Base-by-base conservation (phyloP, 2,888 invertebrate genomes). In the Entomobrya multifasciata region DNA sequence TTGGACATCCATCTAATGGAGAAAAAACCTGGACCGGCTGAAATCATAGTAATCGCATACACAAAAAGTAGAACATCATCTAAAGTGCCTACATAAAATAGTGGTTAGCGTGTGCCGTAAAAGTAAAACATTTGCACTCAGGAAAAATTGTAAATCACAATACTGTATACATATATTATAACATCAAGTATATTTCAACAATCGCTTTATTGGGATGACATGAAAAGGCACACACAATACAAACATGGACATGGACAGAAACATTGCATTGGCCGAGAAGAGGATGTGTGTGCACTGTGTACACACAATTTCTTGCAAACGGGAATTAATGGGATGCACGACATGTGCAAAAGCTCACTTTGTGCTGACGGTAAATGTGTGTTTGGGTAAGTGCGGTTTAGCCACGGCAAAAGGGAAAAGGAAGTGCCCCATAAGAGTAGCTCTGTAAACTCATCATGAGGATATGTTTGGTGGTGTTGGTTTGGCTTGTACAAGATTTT, bases 281-380 rank as follows among this genome's bases (percentile, higher is more conserved):
- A 52, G 41, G 67, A 67, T 72, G 27, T 52, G n/a, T n/a, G 49
- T 72, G 72, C 72, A 72, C 72, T 52, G 13, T 44, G 47, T 74
- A 47, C 60, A 74, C n/a, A 82, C 49, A 49, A 27, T 72, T 72
- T 72, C 82, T 80, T 82, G 82, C 74, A 82, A 82, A 82, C 82
- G 57, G 25, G 82, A 60, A 82, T 82, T 82, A 82, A 82, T 82
- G 82, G 82, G 60, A 82, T 82, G 82, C 82, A 82, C 82, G 82
- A 74, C 82, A 82, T 82, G 82, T 82, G 72, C 62, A 82, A 60
- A 72, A 82, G 44, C 82, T 62, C 60, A 60, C 44, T 36, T 70
- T 70, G 5, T 36, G 25, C 25, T 25, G 4, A 22, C 11, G 17
- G 11, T 57, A 22, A 10, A 10, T 22, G 36, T 49, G n/a, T 72